Evolutionary conservation across 2,113 vertebrate species (phyloP).

Genomic region (Calypte anna): DNA sequence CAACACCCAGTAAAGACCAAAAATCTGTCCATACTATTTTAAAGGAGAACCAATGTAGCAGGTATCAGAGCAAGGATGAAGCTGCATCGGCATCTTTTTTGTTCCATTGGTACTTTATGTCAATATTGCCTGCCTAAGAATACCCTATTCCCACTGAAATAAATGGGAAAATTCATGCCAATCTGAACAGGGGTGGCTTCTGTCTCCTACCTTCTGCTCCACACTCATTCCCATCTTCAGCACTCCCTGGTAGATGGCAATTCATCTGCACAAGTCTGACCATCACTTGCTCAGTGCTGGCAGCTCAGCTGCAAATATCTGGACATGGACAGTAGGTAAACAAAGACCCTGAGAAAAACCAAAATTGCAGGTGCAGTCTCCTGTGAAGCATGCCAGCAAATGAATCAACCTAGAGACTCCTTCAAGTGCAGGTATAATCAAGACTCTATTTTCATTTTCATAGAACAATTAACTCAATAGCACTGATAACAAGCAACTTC

Average conservation of each 20-base stretch:
- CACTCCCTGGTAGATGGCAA: neutral
- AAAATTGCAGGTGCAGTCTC: neutral
- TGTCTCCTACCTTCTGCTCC: neutral
- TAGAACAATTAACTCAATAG: neutral
- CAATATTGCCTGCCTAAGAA: neutral
- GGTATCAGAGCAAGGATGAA: neutral
- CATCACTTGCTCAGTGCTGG: fast-evolving
- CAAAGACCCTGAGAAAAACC: neutral
- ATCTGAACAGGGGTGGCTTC: neutral
- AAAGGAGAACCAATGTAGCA: neutral
- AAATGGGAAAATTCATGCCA: neutral
- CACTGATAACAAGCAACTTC: neutral
- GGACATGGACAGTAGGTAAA: neutral
- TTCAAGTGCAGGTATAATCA: neutral
- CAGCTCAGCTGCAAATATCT: fast-evolving
- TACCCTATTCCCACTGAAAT: neutral
- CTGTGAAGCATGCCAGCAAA: neutral
- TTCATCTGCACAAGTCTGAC: neutral
- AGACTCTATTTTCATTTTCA: neutral
- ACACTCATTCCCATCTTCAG: neutral
- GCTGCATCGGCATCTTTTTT: neutral
- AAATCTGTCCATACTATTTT: neutral
- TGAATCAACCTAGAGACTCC: neutral
- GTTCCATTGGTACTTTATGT: neutral
- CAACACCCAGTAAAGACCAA: neutral